Evolutionary conservation across 2,797 vertebrate species (phyloP).

Genomic region (Sebastes glaucus): DNA sequence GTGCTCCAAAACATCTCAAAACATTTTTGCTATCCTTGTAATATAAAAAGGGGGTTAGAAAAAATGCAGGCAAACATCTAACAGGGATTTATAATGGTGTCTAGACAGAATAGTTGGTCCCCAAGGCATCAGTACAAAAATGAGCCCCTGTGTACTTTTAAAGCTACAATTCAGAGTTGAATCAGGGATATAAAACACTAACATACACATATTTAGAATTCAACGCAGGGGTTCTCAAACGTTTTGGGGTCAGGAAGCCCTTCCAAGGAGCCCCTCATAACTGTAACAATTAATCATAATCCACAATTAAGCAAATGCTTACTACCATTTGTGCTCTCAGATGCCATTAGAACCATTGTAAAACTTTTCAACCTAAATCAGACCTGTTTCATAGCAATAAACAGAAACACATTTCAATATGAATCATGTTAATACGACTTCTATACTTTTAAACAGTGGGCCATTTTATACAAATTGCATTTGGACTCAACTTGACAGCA

Average conservation of each 20-base stretch:
- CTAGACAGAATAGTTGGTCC: constrained; percentile 41
- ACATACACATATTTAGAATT: background rate
- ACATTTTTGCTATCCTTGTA: constrained; percentile 9
- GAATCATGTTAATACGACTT: no score
- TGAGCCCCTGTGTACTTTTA: background rate
- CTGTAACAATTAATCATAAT: no score
- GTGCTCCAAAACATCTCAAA: constrained; percentile 25
- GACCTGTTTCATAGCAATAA: no score
- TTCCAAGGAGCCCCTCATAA: no score
- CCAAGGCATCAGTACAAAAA: background rate
- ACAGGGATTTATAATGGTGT: constrained; percentile 47
- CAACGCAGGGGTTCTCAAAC: background rate
- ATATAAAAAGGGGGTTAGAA: constrained; percentile 1
- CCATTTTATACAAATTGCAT: no score
- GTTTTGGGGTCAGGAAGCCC: no score
- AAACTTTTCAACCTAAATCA: no score
- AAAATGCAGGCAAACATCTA: constrained; percentile 33
- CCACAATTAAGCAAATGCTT: no score
- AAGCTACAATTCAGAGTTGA: constrained; percentile 13
- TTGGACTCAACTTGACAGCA: background rate
- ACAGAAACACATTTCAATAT: no score
- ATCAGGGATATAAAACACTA: background rate
- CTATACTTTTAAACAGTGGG: no score
- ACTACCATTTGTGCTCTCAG: no score
- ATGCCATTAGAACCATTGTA: no score